These are phyloP conservation scores for Acleris literana DNA, from an alignment of 2,888 invertebrate species.

Conservation along the genomic window DNA sequence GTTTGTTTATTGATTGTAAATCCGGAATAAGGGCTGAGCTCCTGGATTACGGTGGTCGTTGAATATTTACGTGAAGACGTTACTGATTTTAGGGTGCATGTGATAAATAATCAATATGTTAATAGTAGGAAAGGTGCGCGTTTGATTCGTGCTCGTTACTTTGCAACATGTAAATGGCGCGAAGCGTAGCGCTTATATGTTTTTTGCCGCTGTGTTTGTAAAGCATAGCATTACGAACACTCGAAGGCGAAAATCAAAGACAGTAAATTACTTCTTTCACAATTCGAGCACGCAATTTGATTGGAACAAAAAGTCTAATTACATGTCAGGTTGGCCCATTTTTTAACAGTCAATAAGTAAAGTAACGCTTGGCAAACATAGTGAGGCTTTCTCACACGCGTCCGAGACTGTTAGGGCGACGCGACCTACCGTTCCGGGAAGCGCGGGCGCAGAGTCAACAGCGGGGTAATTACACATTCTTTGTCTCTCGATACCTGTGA, in stretches of 20 bases:
- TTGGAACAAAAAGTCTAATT: background rate
- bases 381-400: conserved; percentile 25
- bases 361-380: conserved; percentile 24
- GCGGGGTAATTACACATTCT: conserved; percentile 43
- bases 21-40: background rate
- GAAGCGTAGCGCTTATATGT: conserved; percentile 11
- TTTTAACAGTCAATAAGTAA: conserved; percentile 23
- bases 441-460: conserved; percentile 24
- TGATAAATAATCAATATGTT: conserved; percentile 6
- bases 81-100: conserved; percentile 17
- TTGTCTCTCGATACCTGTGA: conserved; percentile 61
- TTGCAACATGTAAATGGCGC: conserved; percentile 20
- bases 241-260: conserved; percentile 16
- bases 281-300: conserved; percentile 16
- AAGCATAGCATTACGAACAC: conserved; percentile 3
- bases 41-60: conserved; percentile 3
- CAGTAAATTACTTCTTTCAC: conserved; percentile 16
- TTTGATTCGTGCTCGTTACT: conserved; percentile 4
- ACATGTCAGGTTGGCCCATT: conserved; percentile 2
- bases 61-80: conserved; percentile 3
- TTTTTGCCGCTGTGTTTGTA: conserved; percentile 18
- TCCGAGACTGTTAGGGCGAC: background rate
- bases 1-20: conserved; percentile 29
- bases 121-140: background rate
- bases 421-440: conserved; percentile 34